These are phyloP conservation scores for Gymnobelideus leadbeateri DNA, from an alignment of 2,113 vertebrate species.

Conservation along the genomic window DNA sequence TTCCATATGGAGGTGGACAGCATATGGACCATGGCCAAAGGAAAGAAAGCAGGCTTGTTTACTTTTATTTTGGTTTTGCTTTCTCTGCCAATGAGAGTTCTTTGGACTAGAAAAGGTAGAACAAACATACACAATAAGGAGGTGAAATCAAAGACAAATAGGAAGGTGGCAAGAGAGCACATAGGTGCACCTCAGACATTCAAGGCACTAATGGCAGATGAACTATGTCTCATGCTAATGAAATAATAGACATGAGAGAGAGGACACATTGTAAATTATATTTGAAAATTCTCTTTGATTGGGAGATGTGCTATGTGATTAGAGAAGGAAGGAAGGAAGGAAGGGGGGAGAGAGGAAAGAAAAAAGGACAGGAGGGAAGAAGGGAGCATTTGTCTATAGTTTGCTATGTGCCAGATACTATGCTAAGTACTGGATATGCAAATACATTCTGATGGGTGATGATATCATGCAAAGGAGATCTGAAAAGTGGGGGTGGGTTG, in stretches of 20 bases:
- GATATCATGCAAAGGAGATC: neutral
- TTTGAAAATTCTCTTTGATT: neutral
- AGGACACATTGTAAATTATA: neutral
- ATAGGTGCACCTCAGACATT: neutral
- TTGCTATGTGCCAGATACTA: neutral
- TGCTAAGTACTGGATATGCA: neutral
- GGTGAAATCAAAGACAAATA: neutral
- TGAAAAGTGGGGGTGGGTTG: neutral
- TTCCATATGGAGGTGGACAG: neutral
- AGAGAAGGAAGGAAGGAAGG: neutral
- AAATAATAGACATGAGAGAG: neutral
- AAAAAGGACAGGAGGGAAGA: neutral
- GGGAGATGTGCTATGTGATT: neutral
- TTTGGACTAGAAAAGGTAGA: neutral
- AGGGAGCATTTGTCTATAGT: neutral
- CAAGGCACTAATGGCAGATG: neutral
- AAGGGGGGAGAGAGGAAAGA: neutral
- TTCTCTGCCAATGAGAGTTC: neutral
- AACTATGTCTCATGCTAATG: neutral
- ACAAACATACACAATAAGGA: neutral
- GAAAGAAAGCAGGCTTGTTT: neutral
- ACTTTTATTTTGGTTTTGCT: neutral
- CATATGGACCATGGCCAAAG: neutral
- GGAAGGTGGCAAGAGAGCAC: neutral
- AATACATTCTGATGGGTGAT: neutral